These are phyloP conservation scores for Pseudopleuronectes americanus DNA, from an alignment of 2,797 vertebrate genomes.

Conservation along the genomic window DNA sequence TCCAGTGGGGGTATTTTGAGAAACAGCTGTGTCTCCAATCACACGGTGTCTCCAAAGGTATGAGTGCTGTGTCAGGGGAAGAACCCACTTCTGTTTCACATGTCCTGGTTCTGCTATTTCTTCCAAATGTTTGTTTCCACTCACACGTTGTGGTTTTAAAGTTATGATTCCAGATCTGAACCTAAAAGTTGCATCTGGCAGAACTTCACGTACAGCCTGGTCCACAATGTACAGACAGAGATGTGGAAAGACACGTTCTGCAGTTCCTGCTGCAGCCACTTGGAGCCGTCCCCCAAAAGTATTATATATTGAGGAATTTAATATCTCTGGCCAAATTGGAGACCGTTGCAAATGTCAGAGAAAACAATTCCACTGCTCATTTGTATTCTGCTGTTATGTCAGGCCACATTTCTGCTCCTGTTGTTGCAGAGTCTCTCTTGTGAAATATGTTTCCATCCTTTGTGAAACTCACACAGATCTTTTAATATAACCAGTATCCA, in stretches of 20 bases:
- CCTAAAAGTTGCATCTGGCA: not conserved
- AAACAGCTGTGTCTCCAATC: conserved; percentile 66
- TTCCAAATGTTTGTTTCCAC: not conserved
- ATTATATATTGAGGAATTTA: not conserved
- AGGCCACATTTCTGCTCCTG: no score
- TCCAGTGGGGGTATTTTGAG: conserved; percentile 77
- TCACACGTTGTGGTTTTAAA: not conserved
- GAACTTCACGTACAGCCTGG: not conserved
- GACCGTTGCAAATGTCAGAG: not conserved
- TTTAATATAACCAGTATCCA: no score
- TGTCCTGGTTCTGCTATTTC: conserved; percentile 34
- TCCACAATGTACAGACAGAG: not conserved
- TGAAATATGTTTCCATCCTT: no score
- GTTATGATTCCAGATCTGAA: not conserved
- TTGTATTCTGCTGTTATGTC: not conserved
- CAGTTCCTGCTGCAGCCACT: not conserved
- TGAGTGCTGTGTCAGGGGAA: conserved; percentile 58
- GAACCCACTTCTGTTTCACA: conserved; percentile 49
- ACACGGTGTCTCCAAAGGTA: conserved; percentile 63
- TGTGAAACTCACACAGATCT: no score
- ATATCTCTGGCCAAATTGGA: not conserved
- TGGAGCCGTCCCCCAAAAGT: not conserved
- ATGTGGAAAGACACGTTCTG: not conserved
- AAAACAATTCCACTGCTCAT: not conserved
- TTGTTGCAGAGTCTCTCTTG: no score